These are phyloP conservation scores for Tipula unca DNA, from an alignment of 2,888 invertebrate species.

Conservation along the genomic window DNA sequence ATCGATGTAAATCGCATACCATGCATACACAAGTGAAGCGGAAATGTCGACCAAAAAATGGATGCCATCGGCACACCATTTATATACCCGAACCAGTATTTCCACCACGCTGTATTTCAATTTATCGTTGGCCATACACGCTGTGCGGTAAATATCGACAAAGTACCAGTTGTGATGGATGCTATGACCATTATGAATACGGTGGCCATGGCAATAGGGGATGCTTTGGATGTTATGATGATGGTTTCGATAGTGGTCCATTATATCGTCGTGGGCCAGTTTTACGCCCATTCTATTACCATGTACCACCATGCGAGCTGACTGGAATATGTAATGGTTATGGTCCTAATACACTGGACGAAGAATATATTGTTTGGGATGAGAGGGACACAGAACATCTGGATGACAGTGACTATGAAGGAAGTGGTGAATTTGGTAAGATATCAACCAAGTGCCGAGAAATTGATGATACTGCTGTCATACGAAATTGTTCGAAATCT, in stretches of 20 bases:
- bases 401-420: background rate
- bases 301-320: constrained; percentile 25
- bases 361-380: background rate
- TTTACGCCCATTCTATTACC: constrained; percentile 23
- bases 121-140: constrained; percentile 25
- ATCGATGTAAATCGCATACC: constrained; percentile 33
- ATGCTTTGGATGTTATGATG: constrained; percentile 25
- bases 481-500: background rate
- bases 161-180: constrained; percentile 24
- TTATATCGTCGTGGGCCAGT: constrained; percentile 26
- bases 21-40: constrained; percentile 29
- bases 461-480: background rate
- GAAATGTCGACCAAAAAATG: constrained; percentile 19
- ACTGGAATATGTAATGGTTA: constrained; percentile 23
- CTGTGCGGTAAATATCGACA: constrained; percentile 24
- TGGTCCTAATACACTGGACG: background rate
- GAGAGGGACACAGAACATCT: background rate
- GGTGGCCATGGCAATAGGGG: constrained; percentile 20
- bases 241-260: constrained; percentile 24
- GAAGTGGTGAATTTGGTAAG: background rate
- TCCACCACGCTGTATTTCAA: constrained; percentile 24
- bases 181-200: constrained; percentile 26
- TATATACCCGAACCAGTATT: constrained; percentile 26
- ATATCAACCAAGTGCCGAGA: too few relatives aligned
- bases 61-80: constrained; percentile 20